These are phyloP conservation scores for Dicranocentrus wangi DNA, from an alignment of 2,888 invertebrate genomes.

Conservation along the genomic window DNA sequence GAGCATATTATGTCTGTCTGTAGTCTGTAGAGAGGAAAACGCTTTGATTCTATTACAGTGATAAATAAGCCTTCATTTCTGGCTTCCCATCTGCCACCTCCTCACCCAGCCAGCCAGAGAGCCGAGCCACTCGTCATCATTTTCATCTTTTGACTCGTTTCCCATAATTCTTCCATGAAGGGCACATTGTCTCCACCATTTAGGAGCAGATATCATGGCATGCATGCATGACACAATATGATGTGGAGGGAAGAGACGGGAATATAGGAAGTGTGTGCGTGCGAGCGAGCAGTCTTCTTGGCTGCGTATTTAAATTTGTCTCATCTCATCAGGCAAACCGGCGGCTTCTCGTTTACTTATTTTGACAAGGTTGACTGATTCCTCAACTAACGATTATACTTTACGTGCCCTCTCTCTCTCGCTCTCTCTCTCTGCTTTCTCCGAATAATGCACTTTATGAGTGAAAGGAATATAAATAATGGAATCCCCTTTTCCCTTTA, in stretches of 20 bases:
- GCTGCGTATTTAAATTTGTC: slow-evolving; percentile 60
- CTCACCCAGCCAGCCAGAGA: no score
- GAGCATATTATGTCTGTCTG: no score
- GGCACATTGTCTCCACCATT: slow-evolving; percentile 49
- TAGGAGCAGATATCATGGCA: slow-evolving; percentile 25
- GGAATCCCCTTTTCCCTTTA: slow-evolving; percentile 36
- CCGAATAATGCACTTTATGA: slow-evolving; percentile 53
- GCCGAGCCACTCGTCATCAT: slow-evolving; percentile 38
- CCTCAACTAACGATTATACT: slow-evolving; percentile 39
- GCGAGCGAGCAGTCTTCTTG: neutral
- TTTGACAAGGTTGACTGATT: slow-evolving; percentile 62
- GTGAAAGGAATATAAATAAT: slow-evolving; percentile 52
- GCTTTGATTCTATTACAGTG: slow-evolving; percentile 19
- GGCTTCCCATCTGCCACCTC: slow-evolving; percentile 48
- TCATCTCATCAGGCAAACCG: slow-evolving; percentile 55
- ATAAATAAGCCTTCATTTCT: slow-evolving; percentile 54
- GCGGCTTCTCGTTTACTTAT: slow-evolving; percentile 39
- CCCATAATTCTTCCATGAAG: slow-evolving; percentile 51
- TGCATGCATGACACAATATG: neutral
- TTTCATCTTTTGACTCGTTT: slow-evolving; percentile 50
- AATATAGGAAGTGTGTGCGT: neutral
- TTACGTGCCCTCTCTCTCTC: no score
- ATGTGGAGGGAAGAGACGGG: neutral
- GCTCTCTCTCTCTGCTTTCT: slow-evolving; percentile 11
- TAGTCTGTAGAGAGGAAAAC: neutral